Base-by-base conservation (phyloP, 2,113 vertebrate species). In the Xerus inauris region DNA sequence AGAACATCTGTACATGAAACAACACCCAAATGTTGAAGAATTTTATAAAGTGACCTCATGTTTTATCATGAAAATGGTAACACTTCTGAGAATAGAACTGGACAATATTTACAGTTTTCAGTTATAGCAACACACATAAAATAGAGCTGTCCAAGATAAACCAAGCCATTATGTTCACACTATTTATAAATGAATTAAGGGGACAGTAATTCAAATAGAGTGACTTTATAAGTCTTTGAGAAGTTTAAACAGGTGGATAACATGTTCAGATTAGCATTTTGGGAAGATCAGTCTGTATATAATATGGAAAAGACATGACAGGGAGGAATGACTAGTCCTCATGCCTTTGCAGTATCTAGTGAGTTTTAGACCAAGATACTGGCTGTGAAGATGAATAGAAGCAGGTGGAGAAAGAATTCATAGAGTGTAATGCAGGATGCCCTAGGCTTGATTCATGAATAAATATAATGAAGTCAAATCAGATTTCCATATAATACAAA, bases 381-480 rank as follows among this genome's bases (percentile, higher is more conserved):
- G 9, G 6, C 26, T 71, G 12, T 82, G 11, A 91, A 0, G 32
- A 40, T 22, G 10, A 7, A 49, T 0, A 28, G 4, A 32, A 1
- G 2, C 59, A 20, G 3, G 12, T 28, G 26, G 28, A 89, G 19
- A 24, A 3, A 49, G 11, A 75, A 67, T 73, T 59, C 11, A 38
- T 38, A n/a, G 5, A 7, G 3, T 2, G 59, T 49, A 9, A 30
- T 6, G 20, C 14, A 20, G 47, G 47, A 71, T 54, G 0, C 4
- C 10, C 19, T 72, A 57, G 28, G 64, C 49, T 67, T 5, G 0
- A 16, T 42, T 22, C 28, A 12, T 51, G 51, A 83, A 24, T 57
- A 51, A 83, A 24, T 57, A 51, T 59, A 30, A 45, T 9, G 22
- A 42, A 62, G 26, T 73, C 12, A 28, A 67, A 59, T 62, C 42